These are phyloP conservation scores for Onthophagus sagittarius DNA, from an alignment of 2,888 invertebrate genomes.

Conservation along the genomic window DNA sequence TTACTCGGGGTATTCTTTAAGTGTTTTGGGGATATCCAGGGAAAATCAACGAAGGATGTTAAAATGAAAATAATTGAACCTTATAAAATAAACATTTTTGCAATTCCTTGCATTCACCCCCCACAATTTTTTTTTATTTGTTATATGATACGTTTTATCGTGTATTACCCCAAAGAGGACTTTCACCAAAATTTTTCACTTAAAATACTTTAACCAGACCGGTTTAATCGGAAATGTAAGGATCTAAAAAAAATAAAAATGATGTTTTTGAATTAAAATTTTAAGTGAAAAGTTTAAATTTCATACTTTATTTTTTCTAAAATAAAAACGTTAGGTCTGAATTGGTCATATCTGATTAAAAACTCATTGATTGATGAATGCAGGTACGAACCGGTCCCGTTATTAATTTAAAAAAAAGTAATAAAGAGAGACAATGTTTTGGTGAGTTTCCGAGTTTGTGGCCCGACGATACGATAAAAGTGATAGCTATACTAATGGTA, in stretches of 20 bases:
- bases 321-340: conserved; percentile 12
- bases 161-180: conserved; percentile 30
- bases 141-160: conserved; percentile 12
- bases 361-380: not conserved
- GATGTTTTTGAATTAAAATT: conserved; percentile 5
- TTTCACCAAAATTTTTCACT: conserved; percentile 29
- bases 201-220: conserved; percentile 11
- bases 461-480: conserved; percentile 20
- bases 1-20: conserved; percentile 17
- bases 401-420: not conserved
- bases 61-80: not conserved
- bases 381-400: not conserved
- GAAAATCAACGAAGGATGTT: too few relatives aligned
- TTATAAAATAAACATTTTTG: not conserved
- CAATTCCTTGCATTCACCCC: conserved; percentile 19
- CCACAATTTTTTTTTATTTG: conserved; percentile 18
- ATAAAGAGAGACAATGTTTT: conserved; percentile 21
- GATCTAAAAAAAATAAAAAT: not conserved
- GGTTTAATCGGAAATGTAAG: not conserved
- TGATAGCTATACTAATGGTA: conserved; percentile 44
- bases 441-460: conserved; percentile 34
- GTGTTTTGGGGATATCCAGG: too few relatives aligned
- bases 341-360: conserved; percentile 8
- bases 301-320: not conserved
- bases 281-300: conserved; percentile 5